These are phyloP conservation scores for Leuctra nigra DNA, from an alignment of 2,888 invertebrate genomes.

Conservation along the genomic window DNA sequence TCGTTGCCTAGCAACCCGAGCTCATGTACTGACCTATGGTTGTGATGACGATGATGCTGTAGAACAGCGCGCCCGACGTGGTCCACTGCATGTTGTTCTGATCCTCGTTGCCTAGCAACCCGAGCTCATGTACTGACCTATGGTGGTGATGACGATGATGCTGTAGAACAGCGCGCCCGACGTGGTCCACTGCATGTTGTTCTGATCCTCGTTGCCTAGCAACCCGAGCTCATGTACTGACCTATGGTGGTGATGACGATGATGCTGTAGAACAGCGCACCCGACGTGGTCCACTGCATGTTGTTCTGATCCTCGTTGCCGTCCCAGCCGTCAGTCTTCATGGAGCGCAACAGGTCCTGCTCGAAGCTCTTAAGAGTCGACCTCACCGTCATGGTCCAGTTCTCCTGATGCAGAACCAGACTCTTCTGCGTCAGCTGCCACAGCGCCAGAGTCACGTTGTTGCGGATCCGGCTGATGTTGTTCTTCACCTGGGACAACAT, in stretches of 20 bases:
- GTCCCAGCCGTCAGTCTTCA: slow-evolving; percentile 87
- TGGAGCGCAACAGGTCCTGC: slow-evolving; percentile 65
- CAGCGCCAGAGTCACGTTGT: slow-evolving; percentile 68
- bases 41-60: slow-evolving; percentile 93
- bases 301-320: slow-evolving; percentile 51
- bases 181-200: slow-evolving; percentile 68
- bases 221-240: slow-evolving; percentile 41
- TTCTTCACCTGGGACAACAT: slow-evolving; percentile 65
- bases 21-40: slow-evolving; percentile 93
- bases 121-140: too few species aligned
- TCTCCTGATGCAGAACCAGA: slow-evolving; percentile 59
- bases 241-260: slow-evolving; percentile 95
- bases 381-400: slow-evolving; percentile 72
- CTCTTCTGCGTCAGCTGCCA: slow-evolving; percentile 64
- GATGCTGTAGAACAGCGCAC: slow-evolving; percentile 90
- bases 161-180: slow-evolving; percentile 89
- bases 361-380: slow-evolving; percentile 54
- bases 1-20: too few species aligned
- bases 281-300: slow-evolving; percentile 78
- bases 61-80: slow-evolving; percentile 83
- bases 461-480: slow-evolving; percentile 63
- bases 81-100: slow-evolving; percentile 63
- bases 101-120: slow-evolving; percentile 60
- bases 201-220: slow-evolving; percentile 38
- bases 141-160: slow-evolving; percentile 93